Evolutionary conservation across 2,113 vertebrate species (phyloP).

Genomic region (Fregetta grallaria): DNA sequence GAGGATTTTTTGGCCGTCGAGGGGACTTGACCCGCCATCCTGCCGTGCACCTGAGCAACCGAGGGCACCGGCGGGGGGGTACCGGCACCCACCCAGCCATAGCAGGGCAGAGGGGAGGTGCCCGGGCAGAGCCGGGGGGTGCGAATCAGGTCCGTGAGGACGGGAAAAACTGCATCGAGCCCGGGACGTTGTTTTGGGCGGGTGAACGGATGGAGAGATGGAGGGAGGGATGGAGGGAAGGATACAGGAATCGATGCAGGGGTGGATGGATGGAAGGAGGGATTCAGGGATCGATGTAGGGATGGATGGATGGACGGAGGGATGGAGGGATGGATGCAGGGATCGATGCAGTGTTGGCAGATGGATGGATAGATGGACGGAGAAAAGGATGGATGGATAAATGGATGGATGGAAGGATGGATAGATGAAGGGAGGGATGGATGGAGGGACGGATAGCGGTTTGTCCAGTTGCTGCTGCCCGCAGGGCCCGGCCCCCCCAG

Average conservation of each 20-base stretch:
- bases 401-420: too few relatives aligned
- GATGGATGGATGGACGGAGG: neutral
- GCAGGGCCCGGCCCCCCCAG: neutral
- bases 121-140: neutral
- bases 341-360: neutral
- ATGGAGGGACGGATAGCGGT: neutral
- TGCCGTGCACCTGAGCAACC: neutral
- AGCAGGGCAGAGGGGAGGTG: neutral
- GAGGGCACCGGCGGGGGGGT: neutral
- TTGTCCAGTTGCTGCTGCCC: neutral
- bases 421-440: neutral
- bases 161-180: neutral
- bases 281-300: too few relatives aligned
- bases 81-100: neutral
- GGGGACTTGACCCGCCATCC: neutral
- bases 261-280: neutral
- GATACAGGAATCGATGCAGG: neutral
- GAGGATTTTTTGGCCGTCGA: rapidly evolving
- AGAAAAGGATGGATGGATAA: neutral
- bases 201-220: neutral
- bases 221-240: neutral
- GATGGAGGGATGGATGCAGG: neutral
- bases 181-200: neutral
- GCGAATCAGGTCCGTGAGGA: too few relatives aligned
- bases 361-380: neutral